Evolutionary conservation across 2,797 vertebrate genomes (phyloP).

Genomic region (Stomatorhinus walkeri): DNA sequence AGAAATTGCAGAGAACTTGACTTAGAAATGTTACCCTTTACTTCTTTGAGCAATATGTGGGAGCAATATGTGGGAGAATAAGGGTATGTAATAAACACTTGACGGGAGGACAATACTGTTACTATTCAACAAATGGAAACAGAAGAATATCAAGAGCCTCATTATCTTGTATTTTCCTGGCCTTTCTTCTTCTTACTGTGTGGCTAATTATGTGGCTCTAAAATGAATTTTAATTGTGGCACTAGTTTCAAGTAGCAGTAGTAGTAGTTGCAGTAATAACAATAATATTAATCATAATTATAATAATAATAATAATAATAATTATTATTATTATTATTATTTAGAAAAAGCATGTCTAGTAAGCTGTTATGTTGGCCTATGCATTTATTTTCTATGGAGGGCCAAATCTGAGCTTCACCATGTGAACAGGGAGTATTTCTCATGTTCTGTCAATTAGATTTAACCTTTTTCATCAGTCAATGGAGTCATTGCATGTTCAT

Average conservation of each 20-base stretch:
- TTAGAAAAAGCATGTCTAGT: background rate
- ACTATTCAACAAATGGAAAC: background rate
- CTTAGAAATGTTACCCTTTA: background rate
- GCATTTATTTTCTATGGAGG: background rate
- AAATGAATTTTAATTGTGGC: background rate
- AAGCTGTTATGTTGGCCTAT: background rate
- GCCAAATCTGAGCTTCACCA: background rate
- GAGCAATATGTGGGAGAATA: constrained; percentile 33
- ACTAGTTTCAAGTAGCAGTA: background rate
- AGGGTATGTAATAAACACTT: background rate
- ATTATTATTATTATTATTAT: background rate
- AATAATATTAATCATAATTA: background rate
- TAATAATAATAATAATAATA: background rate
- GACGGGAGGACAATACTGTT: background rate
- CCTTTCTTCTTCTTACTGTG: background rate
- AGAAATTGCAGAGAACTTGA: background rate
- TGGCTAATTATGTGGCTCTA: background rate
- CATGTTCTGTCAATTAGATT: background rate
- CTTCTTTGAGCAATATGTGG: too few species aligned
- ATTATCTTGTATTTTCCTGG: background rate
- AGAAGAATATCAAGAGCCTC: background rate
- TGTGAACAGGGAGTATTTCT: background rate
- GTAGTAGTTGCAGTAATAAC: background rate
- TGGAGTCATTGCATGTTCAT: background rate
- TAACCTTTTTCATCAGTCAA: background rate